These are phyloP conservation scores for Clamator glandarius DNA, from an alignment of 2,797 vertebrate genomes.

Conservation along the genomic window DNA sequence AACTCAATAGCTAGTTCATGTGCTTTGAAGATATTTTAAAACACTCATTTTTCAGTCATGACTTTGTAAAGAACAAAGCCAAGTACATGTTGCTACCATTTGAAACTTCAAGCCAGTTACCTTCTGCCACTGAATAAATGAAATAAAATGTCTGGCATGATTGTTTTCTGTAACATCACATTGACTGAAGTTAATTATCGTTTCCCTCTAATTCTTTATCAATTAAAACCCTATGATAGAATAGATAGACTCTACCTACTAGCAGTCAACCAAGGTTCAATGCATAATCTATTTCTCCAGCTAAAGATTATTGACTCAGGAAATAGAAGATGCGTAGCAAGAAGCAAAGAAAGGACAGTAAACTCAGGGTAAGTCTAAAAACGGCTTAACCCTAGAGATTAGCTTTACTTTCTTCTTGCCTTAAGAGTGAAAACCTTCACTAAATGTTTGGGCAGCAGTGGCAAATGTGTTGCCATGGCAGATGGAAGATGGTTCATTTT, in stretches of 20 bases:
- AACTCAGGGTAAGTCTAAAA: not conserved
- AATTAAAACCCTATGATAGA: not conserved
- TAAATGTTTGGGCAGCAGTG: not conserved
- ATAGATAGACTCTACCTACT: not conserved
- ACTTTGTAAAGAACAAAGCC: not conserved
- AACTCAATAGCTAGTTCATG: not conserved
- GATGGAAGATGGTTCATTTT: constrained; percentile 33
- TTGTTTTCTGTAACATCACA: constrained; percentile 4
- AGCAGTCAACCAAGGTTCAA: not conserved
- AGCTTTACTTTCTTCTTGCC: not conserved
- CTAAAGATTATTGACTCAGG: not conserved
- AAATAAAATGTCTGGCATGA: not conserved
- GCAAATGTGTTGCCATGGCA: constrained; percentile 17
- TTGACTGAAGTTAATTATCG: not conserved
- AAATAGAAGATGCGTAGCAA: not conserved
- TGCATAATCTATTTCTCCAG: not conserved
- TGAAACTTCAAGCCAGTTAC: not conserved
- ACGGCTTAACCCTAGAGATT: not conserved
- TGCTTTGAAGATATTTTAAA: not conserved
- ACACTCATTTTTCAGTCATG: not conserved
- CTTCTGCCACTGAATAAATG: not conserved
- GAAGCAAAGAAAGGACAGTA: not conserved
- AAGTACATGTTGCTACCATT: not conserved
- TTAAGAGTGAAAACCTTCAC: not conserved
- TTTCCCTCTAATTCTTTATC: not conserved